Percentiles rank a stretch among this genome's conserved stretches.
phyloP scores from a whole-genome alignment of 2,113 vertebrate species.

The Seriola quinqueradiata region DNA sequence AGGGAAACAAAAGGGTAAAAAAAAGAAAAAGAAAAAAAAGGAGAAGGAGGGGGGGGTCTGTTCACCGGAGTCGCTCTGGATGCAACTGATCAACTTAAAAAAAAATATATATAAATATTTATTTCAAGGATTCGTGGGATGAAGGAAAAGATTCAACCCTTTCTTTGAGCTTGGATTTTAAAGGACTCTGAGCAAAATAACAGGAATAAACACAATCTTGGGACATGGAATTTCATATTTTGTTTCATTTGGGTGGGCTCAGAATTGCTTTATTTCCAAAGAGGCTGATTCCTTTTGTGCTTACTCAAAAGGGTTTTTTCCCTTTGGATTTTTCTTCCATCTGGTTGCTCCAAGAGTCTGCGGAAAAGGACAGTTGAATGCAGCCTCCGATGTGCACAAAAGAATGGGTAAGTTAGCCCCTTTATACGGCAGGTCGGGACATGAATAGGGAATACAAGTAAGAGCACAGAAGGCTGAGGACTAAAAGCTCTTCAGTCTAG shows the following conservation, averaged over 20 bases:
- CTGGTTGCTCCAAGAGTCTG: slow-evolving; percentile 93
- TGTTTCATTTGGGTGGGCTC: slow-evolving; percentile 82
- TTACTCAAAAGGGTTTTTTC: slow-evolving; percentile 90
- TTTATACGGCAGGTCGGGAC: slow-evolving; percentile 84
- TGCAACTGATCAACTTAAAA: slow-evolving; percentile 83
- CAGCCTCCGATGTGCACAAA: slow-evolving; percentile 99
- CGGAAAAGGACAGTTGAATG: slow-evolving; percentile 97
- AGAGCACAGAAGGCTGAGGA: slow-evolving; percentile 59
- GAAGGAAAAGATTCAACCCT: slow-evolving; percentile 53
- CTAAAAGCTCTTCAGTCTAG: slow-evolving; percentile 76
- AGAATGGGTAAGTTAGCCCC: slow-evolving; percentile 98
- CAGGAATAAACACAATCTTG: slow-evolving; percentile 69
- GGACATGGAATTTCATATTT: slow-evolving; percentile 87
- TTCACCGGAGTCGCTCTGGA: slow-evolving; percentile 79
- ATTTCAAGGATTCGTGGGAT: slow-evolving; percentile 75
- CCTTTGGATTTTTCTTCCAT: slow-evolving; percentile 92
- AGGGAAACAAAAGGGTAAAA: slow-evolving; percentile 70
- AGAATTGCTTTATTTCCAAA: slow-evolving; percentile 83
- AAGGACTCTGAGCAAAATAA: slow-evolving; percentile 52
- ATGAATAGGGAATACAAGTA: slow-evolving; percentile 84
- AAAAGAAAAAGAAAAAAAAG: slow-evolving; percentile 70
- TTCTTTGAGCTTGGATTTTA: slow-evolving; percentile 73
- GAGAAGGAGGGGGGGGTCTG: slow-evolving; percentile 63
- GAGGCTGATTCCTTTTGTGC: slow-evolving; percentile 85
- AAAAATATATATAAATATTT: slow-evolving; percentile 54